phyloP scores from a whole-genome alignment of 2,113 vertebrate genomes.

The Agelaius tricolor region DNA sequence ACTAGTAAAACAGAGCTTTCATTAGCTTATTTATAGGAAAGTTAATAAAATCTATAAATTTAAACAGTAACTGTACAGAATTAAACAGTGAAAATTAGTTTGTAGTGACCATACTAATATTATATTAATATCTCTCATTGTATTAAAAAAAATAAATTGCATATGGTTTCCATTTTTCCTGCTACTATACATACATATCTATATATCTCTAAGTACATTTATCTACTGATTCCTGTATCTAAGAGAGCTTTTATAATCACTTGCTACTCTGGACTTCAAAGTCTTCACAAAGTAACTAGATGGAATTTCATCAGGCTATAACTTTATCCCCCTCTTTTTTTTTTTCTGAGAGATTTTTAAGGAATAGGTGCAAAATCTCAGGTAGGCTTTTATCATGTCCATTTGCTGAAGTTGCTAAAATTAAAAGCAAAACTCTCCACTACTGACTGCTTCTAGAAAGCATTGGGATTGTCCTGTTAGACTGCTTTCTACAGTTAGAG shows the following conservation, averaged over 20 bases:
- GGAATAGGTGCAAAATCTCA: not conserved
- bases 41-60: slow-evolving; percentile 19
- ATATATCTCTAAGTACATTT: not conserved
- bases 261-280: not conserved
- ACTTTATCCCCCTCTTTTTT: not conserved
- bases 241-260: not conserved
- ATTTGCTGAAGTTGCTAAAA: not conserved
- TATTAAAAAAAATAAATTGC: not conserved
- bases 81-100: slow-evolving; percentile 17
- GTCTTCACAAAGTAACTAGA: not conserved
- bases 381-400: not conserved
- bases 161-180: not conserved
- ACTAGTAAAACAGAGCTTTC: slow-evolving; percentile 41
- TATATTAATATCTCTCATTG: not conserved
- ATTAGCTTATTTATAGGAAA: slow-evolving; percentile 36
- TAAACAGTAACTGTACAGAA: slow-evolving; percentile 2
- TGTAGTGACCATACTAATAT: not conserved
- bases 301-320: not conserved
- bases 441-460: not conserved
- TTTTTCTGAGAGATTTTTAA: not conserved
- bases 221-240: not conserved
- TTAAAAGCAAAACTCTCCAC: not conserved
- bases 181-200: not conserved
- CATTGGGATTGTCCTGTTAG: not conserved
- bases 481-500: not conserved